Conservation (phyloP, 2,113 vertebrate genomes). For the Sardina pilchardus region DNA sequence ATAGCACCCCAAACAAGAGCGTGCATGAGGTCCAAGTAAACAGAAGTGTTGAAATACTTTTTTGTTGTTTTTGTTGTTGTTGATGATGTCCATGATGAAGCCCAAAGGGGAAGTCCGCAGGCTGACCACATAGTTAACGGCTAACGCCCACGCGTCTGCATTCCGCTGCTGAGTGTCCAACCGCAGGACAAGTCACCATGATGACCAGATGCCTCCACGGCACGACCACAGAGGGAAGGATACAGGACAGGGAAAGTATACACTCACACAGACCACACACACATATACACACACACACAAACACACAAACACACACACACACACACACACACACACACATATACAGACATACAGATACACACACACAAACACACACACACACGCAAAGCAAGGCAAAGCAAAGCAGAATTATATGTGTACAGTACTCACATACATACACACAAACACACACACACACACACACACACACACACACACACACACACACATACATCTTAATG, state of each 20-base stretch:
- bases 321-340: background rate
- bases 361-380: constrained; percentile 13
- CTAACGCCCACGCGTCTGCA: constrained; percentile 74
- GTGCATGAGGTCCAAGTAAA: constrained; percentile 30
- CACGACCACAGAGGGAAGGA: background rate
- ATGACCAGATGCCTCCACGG: constrained; percentile 51
- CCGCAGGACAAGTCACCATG: constrained; percentile 49
- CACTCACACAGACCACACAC: constrained; percentile 23
- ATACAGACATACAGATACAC: background rate
- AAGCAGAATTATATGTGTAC: too few relatives aligned
- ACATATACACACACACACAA: background rate
- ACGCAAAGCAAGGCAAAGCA: background rate
- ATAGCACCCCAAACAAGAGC: too few relatives aligned
- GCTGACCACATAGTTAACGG: constrained; percentile 59
- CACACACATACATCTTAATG: background rate
- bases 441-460: constrained; percentile 7
- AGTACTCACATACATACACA: background rate
- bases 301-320: constrained; percentile 8
- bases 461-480: background rate
- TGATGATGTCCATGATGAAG: constrained; percentile 42
- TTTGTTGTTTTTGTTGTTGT: constrained; percentile 38
- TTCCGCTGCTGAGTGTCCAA: constrained; percentile 65
- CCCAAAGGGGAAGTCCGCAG: constrained; percentile 59
- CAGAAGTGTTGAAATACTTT: constrained; percentile 12
- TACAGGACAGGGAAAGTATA: background rate